Conservation (phyloP, 2,888 invertebrate species). For the Aleiodes alternator region DNA sequence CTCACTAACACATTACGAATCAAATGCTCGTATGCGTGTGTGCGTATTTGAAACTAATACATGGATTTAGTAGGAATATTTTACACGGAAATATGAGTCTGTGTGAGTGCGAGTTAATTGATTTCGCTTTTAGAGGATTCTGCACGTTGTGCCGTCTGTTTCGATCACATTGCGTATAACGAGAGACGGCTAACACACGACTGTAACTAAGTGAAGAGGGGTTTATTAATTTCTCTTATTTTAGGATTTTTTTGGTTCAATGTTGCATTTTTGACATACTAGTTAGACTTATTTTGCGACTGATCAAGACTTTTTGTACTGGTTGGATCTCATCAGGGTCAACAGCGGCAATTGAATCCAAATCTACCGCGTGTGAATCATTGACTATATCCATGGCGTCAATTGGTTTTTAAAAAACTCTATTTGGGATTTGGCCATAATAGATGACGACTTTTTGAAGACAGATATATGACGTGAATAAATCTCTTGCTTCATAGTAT, state of each 20-base stretch:
- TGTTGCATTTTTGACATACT: too few species aligned
- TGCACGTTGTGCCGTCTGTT: conserved; percentile 58
- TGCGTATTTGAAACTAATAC: neutral
- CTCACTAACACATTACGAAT: conserved; percentile 18
- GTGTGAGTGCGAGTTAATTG: conserved; percentile 66
- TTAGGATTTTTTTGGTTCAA: neutral
- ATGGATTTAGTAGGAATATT: neutral
- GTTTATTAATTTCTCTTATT: neutral
- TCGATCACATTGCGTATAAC: conserved; percentile 57
- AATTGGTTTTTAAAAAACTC: too few species aligned
- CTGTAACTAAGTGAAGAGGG: neutral
- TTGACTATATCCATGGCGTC: too few species aligned
- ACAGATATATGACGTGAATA: too few species aligned
- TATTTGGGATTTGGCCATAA: too few species aligned
- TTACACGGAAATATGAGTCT: conserved; percentile 44
- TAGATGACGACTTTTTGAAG: too few species aligned
- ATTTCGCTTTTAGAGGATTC: conserved; percentile 65
- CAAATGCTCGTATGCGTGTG: neutral
- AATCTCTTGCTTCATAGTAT: too few species aligned
- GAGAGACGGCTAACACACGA: conserved; percentile 24
- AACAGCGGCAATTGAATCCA: too few species aligned
- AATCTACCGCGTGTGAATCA: too few species aligned
- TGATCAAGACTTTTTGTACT: too few species aligned
- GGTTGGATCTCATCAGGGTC: too few species aligned
- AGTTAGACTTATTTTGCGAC: too few species aligned